phyloP scores from a whole-genome alignment of 2,113 vertebrate genomes.

The Hydrolagus affinis region DNA sequence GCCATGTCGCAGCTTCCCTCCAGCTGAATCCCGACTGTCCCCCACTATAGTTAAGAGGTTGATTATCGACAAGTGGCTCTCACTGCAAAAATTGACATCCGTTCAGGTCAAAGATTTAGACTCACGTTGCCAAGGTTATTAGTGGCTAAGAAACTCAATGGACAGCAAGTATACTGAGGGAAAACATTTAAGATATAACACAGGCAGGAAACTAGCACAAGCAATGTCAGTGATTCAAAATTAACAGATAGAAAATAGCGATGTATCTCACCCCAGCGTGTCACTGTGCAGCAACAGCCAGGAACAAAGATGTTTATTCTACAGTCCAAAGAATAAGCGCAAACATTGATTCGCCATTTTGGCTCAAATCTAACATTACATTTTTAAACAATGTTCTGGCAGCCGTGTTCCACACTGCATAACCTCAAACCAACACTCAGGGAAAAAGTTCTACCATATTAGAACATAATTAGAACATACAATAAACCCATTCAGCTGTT shows the following conservation, averaged over 20 bases:
- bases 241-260: not conserved
- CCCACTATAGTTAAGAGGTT: not conserved
- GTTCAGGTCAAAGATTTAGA: not conserved
- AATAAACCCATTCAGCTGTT: not conserved
- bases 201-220: not conserved
- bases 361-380: not conserved
- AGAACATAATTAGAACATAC: not conserved
- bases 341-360: not conserved
- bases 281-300: not conserved
- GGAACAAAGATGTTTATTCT: not conserved
- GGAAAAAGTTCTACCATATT: not conserved
- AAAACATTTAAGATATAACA: not conserved
- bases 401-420: not conserved
- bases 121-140: not conserved
- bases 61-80: too few relatives aligned
- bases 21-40: not conserved
- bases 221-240: slow-evolving; percentile 5
- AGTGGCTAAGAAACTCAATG: not conserved
- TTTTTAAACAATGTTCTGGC: not conserved
- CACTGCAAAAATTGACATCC: not conserved
- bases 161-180: not conserved
- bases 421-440: not conserved
- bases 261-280: not conserved
- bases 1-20: not conserved
- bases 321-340: not conserved